Evolutionary conservation across 2,888 invertebrate species (phyloP), one percentile per base, ranked within the genome.

Genomic region (Leptopilina myrica): DNA sequence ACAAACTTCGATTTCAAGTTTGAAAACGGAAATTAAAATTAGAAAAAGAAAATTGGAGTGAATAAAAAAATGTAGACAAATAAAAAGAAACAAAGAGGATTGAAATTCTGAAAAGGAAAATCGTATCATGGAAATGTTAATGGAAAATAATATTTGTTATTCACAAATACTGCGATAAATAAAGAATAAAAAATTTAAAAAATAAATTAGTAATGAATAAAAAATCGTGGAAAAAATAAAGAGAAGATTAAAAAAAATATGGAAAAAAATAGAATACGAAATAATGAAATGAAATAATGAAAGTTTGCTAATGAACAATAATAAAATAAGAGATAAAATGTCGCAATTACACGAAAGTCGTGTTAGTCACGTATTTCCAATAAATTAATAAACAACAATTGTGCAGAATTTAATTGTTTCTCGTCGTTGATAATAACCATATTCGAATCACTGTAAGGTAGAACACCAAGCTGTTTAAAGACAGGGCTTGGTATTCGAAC

Each of bases 361-460:
- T 87, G 85, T 87, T 83, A 82, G 82, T 76, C 86, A 87, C 88
- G 85, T 88, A 85, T 84, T 83, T 59, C 77, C 81, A 83, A 86
- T 85, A 86, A 33, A 86, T 82, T 81, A 80, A 77, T 81, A 46
- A 0, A 49, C 6, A 59, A n/a, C 20, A 20, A 49, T 49, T 20
- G 64, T 2, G 26, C 15, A 56, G 33, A 33, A 26, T 66, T 33
- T 66, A 26, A 59, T 64, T 64, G 20, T 40, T 20, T 65, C 12
- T 9, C 0, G 26, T 20, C 33, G 75, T 75, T 65, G 83, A 80
- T 77, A 20, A 69, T 78, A 64, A 84, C 89, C 92, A 91, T 91
- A 93, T 94, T 94, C 95, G 94, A 93, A 95, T 96, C 97, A 97
- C 97, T 97, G 97, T 97, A 97, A 97, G 97, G 97, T 97, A 96